phyloP scores from a whole-genome alignment of 1,140 invertebrate species.

The Danaus melanippus region DNA sequence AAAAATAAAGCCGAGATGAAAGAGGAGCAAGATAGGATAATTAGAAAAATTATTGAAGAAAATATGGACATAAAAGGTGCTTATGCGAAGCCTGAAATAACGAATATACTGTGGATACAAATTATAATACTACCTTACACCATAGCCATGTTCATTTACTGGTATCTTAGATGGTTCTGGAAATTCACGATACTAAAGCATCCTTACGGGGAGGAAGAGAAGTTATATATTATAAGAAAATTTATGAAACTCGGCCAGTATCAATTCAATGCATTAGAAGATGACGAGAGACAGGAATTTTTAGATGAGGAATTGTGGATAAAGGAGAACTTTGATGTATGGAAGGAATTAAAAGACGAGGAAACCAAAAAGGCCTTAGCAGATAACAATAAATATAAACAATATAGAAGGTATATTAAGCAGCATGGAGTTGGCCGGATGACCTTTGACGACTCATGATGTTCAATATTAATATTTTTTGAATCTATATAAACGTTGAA shows the following conservation, averaged over 20 bases:
- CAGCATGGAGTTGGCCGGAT: conserved; percentile 84
- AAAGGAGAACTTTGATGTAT: conserved; percentile 82
- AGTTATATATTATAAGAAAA: conserved; percentile 87
- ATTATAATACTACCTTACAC: conserved; percentile 84
- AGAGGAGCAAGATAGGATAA: conserved; percentile 81
- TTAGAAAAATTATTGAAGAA: conserved; percentile 86
- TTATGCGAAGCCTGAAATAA: conserved; percentile 85
- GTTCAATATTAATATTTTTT: conserved; percentile 19
- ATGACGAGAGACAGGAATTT: conserved; percentile 82
- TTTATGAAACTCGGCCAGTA: conserved; percentile 80
- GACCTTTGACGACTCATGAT: conserved; percentile 84
- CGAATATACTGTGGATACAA: conserved; percentile 87
- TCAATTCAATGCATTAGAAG: conserved; percentile 81
- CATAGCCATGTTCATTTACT: conserved; percentile 77
- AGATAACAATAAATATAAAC: conserved; percentile 84
- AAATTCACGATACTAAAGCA: conserved; percentile 83
- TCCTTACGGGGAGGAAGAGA: conserved; percentile 86
- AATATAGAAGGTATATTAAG: conserved; percentile 85
- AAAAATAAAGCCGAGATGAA: conserved; percentile 82
- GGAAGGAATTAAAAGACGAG: conserved; percentile 88
- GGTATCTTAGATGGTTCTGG: conserved; percentile 86
- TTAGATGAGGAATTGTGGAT: conserved; percentile 86
- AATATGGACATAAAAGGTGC: conserved; percentile 94
- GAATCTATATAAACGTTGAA: conserved; percentile 12
- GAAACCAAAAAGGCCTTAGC: conserved; percentile 85